Evolutionary conservation across 1,140 invertebrate genomes (phyloP).

Genomic region (Pogonomyrmex californicus): DNA sequence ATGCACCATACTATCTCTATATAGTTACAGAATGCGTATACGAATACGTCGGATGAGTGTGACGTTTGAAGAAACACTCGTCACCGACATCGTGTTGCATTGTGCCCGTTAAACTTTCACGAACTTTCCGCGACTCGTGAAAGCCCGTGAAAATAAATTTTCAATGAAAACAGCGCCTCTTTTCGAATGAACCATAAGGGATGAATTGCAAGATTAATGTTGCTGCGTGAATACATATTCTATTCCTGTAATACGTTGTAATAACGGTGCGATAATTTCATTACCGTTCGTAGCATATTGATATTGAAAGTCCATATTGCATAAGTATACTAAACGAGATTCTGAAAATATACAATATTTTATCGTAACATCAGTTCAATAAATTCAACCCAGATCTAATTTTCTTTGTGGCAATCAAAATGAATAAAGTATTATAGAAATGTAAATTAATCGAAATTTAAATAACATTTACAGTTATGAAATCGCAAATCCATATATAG

Average conservation of each 20-base stretch:
- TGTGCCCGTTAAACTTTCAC: conserved; percentile 7
- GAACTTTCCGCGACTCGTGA: not conserved
- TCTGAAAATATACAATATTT: conserved; percentile 7
- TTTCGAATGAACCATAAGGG: not conserved
- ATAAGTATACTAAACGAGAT: not conserved
- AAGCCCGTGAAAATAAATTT: not conserved
- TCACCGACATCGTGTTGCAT: not conserved
- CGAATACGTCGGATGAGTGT: not conserved
- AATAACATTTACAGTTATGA: not conserved
- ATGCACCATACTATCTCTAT: not conserved
- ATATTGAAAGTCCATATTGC: not conserved
- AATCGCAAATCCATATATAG: not conserved
- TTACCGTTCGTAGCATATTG: not conserved
- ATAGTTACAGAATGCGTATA: not conserved
- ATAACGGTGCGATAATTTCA: not conserved
- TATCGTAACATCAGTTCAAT: not conserved
- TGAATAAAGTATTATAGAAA: not conserved
- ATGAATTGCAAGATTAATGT: not conserved
- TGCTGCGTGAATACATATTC: not conserved
- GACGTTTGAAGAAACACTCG: not conserved
- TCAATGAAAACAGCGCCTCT: not conserved
- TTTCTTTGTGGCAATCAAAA: not conserved
- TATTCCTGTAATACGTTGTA: no score
- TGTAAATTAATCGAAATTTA: not conserved
- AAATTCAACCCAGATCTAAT: conserved; percentile 1